phyloP scores from a whole-genome alignment of 2,113 vertebrate genomes.

The Neogobius melanostomus region DNA sequence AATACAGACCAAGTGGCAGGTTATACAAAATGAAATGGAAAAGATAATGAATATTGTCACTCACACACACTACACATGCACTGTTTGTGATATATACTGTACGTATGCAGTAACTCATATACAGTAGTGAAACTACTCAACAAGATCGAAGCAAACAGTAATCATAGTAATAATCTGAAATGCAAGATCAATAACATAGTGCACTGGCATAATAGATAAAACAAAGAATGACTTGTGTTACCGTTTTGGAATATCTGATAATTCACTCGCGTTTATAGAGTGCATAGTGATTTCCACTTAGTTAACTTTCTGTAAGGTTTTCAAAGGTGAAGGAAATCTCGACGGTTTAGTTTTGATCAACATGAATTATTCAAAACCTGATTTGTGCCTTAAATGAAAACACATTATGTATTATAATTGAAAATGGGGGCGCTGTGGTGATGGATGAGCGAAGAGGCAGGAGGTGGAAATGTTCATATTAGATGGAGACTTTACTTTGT shows the following conservation, averaged over 20 bases:
- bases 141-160: not conserved
- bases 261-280: too few relatives aligned
- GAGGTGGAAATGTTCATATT: not conserved
- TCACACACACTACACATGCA: not conserved
- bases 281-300: not conserved
- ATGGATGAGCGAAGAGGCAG: slow-evolving; percentile 7
- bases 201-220: not conserved
- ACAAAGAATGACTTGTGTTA: not conserved
- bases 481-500: not conserved
- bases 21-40: not conserved
- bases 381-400: slow-evolving; percentile 41
- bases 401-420: slow-evolving; percentile 46
- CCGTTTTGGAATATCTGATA: too few relatives aligned
- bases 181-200: not conserved
- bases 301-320: not conserved
- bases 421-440: slow-evolving; percentile 22
- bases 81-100: not conserved
- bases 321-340: slow-evolving; percentile 5
- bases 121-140: too few relatives aligned
- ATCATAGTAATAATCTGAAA: not conserved
- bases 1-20: not conserved
- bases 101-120: too few relatives aligned
- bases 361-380: slow-evolving; percentile 41
- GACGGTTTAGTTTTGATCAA: slow-evolving; percentile 5
- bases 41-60: slow-evolving; percentile 7